These are phyloP conservation scores for Rhea pennata DNA, from an alignment of 2,113 vertebrate species.

Conservation along the genomic window DNA sequence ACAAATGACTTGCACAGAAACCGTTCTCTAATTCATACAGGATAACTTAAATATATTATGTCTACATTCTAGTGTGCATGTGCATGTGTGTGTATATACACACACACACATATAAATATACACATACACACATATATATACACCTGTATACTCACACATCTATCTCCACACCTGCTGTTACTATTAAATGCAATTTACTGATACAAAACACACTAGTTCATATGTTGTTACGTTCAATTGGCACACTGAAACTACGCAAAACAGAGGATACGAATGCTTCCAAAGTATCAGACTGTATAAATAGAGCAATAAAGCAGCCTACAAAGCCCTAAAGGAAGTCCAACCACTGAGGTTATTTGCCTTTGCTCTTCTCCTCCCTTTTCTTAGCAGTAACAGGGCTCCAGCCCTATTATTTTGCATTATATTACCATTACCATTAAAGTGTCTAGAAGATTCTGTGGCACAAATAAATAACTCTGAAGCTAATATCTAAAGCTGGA, in stretches of 20 bases:
- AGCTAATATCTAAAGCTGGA: background rate
- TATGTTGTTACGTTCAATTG: background rate
- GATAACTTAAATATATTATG: slow-evolving; percentile 30
- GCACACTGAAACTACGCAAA: background rate
- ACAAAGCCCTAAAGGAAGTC: background rate
- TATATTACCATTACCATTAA: background rate
- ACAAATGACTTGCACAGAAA: slow-evolving; percentile 57
- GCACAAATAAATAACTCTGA: background rate
- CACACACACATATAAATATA: background rate
- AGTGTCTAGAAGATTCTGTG: background rate
- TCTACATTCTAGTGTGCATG: background rate
- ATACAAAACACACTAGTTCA: background rate
- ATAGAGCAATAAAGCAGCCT: background rate
- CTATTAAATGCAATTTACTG: background rate
- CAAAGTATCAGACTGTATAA: background rate
- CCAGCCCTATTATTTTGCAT: background rate
- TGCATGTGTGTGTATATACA: background rate
- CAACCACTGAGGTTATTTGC: background rate
- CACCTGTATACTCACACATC: background rate
- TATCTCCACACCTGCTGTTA: background rate
- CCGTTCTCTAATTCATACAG: background rate
- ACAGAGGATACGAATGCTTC: background rate
- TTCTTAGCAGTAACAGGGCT: background rate
- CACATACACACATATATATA: fast-evolving
- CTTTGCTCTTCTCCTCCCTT: background rate